Percentiles rank a stretch among this genome's conserved stretches.
Conservation (phyloP, 2,888 invertebrate species). For the Polia nebulosa region DNA sequence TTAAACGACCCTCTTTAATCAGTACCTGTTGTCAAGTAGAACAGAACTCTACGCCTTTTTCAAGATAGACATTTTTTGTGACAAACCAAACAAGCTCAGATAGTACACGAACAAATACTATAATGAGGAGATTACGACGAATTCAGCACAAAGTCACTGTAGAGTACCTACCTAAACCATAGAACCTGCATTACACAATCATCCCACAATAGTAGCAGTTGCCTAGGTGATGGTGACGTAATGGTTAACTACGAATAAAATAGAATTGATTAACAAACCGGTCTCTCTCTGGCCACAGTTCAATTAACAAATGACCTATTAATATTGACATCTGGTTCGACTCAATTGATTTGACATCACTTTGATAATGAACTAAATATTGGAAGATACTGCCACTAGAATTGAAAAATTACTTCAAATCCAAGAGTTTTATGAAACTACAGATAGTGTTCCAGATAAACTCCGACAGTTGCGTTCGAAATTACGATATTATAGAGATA, state of each 20-base stretch:
- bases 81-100: conserved; percentile 11
- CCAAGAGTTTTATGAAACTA: not conserved
- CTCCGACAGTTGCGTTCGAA: not conserved
- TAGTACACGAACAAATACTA: conserved; percentile 31
- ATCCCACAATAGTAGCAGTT: conserved; percentile 41
- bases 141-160: conserved; percentile 30
- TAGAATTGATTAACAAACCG: conserved; percentile 54
- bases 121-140: conserved; percentile 30
- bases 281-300: conserved; percentile 55
- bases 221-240: conserved; percentile 56
- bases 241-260: conserved; percentile 58
- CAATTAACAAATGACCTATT: conserved; percentile 65
- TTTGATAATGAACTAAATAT: conserved; percentile 39
- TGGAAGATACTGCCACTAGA: not conserved
- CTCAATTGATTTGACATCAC: conserved; percentile 53
- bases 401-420: not conserved
- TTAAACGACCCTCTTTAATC: not conserved
- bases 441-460: conserved; percentile 4
- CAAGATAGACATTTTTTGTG: conserved; percentile 11
- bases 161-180: conserved; percentile 27
- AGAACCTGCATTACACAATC: conserved; percentile 44
- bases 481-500: conserved; percentile 9
- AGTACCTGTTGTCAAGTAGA: conserved; percentile 14
- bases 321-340: conserved; percentile 60
- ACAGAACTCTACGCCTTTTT: not conserved